phyloP scores from a whole-genome alignment of 2,888 invertebrate species.

The Lochmaea crataegi region DNA sequence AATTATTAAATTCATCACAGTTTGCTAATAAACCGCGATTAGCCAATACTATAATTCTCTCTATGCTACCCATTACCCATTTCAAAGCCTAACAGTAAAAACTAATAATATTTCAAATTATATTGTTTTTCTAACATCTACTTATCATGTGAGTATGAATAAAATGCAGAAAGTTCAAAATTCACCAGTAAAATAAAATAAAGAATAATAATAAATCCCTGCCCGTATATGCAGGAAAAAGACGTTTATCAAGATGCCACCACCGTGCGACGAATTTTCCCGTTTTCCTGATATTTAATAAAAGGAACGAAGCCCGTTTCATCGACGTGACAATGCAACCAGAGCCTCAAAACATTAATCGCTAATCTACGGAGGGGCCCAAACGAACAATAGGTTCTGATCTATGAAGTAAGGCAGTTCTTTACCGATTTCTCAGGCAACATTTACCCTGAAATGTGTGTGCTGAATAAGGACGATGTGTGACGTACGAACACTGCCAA shows the following conservation, averaged over 20 bases:
- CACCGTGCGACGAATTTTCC: slow-evolving; percentile 16
- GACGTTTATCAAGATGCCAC: slow-evolving; percentile 35
- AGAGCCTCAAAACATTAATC: slow-evolving; percentile 25
- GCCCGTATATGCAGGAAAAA: neutral
- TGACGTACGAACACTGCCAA: slow-evolving; percentile 30
- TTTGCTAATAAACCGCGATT: no score
- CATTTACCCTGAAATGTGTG: slow-evolving; percentile 65
- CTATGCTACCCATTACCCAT: no score
- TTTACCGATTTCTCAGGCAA: slow-evolving; percentile 67
- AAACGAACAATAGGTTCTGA: slow-evolving; percentile 63
- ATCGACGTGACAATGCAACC: slow-evolving; percentile 28
- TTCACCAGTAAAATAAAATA: slow-evolving; percentile 1
- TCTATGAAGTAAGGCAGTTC: slow-evolving; percentile 66
- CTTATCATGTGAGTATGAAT: neutral
- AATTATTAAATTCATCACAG: no score
- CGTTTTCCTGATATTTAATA: slow-evolving; percentile 27
- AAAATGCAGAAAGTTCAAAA: slow-evolving; percentile 6
- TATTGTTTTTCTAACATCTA: no score
- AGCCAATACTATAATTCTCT: no score
- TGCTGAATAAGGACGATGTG: slow-evolving; percentile 58
- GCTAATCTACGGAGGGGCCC: slow-evolving; percentile 57
- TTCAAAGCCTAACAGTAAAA: no score
- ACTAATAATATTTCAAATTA: no score
- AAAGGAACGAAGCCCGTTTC: slow-evolving; percentile 28
- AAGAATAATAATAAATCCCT: slow-evolving; percentile 5